Evolutionary conservation across 92 coral and sea anemone species (phyloP).

Genomic region (Pocillopora grandis): DNA sequence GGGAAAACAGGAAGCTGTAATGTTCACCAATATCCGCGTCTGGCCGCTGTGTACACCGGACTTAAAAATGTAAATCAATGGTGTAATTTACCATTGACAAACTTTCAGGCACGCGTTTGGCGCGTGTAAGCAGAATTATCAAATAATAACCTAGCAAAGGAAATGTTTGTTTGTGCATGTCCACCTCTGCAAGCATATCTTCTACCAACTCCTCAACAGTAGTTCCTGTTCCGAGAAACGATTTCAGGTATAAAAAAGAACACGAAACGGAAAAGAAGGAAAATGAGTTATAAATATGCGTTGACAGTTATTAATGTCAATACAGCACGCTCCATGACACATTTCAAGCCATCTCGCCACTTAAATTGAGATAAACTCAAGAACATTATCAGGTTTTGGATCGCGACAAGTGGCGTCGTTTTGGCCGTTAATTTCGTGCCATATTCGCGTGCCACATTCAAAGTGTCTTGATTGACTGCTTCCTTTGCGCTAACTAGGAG

Average conservation of each 20-base stretch:
- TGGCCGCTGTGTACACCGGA: slow-evolving; percentile 44
- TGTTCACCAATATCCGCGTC: slow-evolving; percentile 42
- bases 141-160: slow-evolving; percentile 13
- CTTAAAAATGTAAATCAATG: slow-evolving; percentile 44
- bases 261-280: slow-evolving; percentile 2
- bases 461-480: slow-evolving; percentile 15
- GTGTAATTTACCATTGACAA: slow-evolving; percentile 44
- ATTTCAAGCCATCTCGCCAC: slow-evolving; percentile 20
- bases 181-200: not conserved
- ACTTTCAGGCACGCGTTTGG: slow-evolving; percentile 46
- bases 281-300: slow-evolving; percentile 32
- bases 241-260: not conserved
- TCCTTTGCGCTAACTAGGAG: slow-evolving; percentile 27
- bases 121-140: slow-evolving; percentile 42
- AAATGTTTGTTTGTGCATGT: slow-evolving; percentile 29
- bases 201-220: too few relatives aligned
- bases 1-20: slow-evolving; percentile 33
- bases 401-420: slow-evolving; percentile 32
- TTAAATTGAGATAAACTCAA: slow-evolving; percentile 34
- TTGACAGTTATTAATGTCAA: slow-evolving; percentile 43
- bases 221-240: not conserved
- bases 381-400: slow-evolving; percentile 22
- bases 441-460: slow-evolving; percentile 40
- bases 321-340: slow-evolving; percentile 30
- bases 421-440: slow-evolving; percentile 24